Evolutionary conservation across 2,797 vertebrate genomes (phyloP).

Genomic region (Coendou prehensilis): DNA sequence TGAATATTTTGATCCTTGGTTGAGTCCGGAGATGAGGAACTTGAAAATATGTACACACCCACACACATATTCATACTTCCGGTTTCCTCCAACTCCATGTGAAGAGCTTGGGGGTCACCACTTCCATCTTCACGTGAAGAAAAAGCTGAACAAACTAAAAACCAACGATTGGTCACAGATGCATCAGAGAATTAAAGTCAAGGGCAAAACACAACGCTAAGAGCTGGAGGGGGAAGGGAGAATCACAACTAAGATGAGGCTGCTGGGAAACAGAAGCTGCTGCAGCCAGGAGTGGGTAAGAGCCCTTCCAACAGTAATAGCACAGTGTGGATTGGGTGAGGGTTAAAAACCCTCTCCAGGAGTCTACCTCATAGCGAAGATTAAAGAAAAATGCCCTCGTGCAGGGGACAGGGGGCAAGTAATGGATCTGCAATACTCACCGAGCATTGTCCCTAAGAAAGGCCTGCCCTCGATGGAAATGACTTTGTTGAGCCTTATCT

Average conservation of each 20-base stretch:
- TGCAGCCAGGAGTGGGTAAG: background rate
- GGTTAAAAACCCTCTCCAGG: background rate
- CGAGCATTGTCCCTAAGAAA: background rate
- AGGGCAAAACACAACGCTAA: background rate
- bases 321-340: background rate
- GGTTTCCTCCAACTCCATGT: background rate
- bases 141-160: background rate
- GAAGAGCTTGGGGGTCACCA: background rate
- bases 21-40: background rate
- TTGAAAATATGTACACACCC: background rate
- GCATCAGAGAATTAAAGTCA: background rate
- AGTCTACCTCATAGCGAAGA: background rate
- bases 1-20: background rate
- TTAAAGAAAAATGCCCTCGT: background rate
- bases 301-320: background rate
- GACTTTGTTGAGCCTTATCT: background rate
- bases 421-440: background rate
- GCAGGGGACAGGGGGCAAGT: background rate
- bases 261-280: background rate
- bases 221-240: background rate
- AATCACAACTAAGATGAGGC: too few species aligned
- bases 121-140: background rate
- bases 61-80: background rate
- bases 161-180: background rate
- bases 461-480: background rate